Evolutionary conservation across 2,888 invertebrate genomes (phyloP), one percentile per base, ranked within the genome.

Genomic region (Slavum lentiscoides): DNA sequence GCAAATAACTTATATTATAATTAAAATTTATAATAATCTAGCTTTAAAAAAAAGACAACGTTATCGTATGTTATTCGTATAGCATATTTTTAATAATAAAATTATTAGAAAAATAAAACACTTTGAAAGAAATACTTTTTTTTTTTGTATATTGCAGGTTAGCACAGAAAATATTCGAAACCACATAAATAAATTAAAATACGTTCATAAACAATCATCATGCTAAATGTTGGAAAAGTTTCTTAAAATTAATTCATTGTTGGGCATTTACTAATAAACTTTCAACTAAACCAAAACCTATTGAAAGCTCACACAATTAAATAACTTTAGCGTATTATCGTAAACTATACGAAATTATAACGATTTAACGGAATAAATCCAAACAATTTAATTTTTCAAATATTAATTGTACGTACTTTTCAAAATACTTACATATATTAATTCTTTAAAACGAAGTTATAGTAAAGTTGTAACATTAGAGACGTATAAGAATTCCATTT

Each of bases 211-310:
- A 64, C 17, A 21, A n/a, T n/a, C 49, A 49, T 30, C 49, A 30
- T 30, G 23, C 23, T 49, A 19, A 53, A 62, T 53, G 8, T 53
- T n/a, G 7, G 37, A 74, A 74, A 55, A 74, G 39, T 21, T 9
- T 37, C 39, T 74, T 37, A 55, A 64, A 62, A 66, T 39, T 1
- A 64, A 55, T 74, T 37, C 15, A 37, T 21, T 55, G 9, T 74
- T 64, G 64, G 21, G 8, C 4, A 43, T 66, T 53, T 64, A 53
- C 23, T n/a, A 73, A 53, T n/a, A 8, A 30, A 61, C 61, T 61
- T 61, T 17, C 17, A 72, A 19, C 3, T 7, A 30, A 62, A 49
- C n/a, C 37, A 37, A 1, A 53, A 73, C 19, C 11, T 73, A 23
- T 23, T 30, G 30, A n/a, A 62, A 30, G 1, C 23, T 23, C 30